phyloP scores from a whole-genome alignment of 2,113 vertebrate genomes.

The Amia ocellicauda region DNA sequence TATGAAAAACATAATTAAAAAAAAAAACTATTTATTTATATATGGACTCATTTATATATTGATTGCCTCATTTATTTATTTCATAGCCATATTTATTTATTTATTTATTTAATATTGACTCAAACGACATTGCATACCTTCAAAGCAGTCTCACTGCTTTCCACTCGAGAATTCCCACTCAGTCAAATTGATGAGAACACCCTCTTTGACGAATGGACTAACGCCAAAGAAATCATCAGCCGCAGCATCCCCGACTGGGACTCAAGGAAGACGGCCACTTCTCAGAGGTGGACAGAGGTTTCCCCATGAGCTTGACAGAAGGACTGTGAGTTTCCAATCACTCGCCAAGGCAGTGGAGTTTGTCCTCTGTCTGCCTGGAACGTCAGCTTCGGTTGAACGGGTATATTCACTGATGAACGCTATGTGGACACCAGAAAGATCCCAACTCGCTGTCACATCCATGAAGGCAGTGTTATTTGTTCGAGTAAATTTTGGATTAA shows the following conservation, averaged over 20 bases:
- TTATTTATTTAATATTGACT: no score
- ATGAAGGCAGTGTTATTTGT: constrained; percentile 13
- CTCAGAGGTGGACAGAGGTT: background rate
- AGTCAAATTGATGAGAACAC: no score
- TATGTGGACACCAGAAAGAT: background rate
- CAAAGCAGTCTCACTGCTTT: background rate
- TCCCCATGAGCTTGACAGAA: background rate
- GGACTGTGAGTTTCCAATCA: constrained; percentile 7
- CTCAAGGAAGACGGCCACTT: background rate
- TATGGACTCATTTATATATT: no score
- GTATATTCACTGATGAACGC: constrained; percentile 5
- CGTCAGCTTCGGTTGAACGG: background rate
- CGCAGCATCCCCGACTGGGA: background rate
- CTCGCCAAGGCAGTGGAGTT: no score
- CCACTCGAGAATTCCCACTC: no score
- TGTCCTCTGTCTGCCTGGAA: no score
- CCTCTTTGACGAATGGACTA: background rate
- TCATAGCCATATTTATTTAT: no score
- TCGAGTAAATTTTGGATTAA: background rate
- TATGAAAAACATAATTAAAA: no score
- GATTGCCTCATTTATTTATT: no score
- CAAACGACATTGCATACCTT: no score
- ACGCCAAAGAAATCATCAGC: background rate
- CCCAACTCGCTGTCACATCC: background rate
- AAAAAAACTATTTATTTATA: no score